Conservation (phyloP, 1,140 invertebrate genomes). For the Drosophila nigrodunni region DNA sequence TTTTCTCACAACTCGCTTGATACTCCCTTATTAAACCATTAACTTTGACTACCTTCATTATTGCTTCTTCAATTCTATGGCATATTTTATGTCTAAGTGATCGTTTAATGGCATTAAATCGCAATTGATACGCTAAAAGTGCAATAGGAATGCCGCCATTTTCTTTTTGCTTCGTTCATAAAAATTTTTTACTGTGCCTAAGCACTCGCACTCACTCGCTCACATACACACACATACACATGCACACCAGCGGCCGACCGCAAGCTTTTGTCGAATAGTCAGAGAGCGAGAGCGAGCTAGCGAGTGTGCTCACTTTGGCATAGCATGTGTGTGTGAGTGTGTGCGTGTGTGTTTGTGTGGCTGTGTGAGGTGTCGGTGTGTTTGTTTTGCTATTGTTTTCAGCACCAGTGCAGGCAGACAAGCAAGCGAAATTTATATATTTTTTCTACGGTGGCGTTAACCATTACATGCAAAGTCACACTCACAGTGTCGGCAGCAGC, state of each 20-base stretch:
- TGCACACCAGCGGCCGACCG: constrained; percentile 33
- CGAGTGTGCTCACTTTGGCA: constrained; percentile 25
- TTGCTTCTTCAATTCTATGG: not conserved
- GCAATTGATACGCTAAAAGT: constrained; percentile 42
- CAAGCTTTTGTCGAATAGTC: constrained; percentile 42
- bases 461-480: constrained; percentile 80
- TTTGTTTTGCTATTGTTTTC: constrained; percentile 72
- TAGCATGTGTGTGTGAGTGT: not conserved
- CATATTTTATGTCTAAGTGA: constrained; percentile 14
- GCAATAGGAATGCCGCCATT: constrained; percentile 66
- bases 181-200: constrained; percentile 73
- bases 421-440: constrained; percentile 40
- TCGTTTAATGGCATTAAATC: constrained; percentile 23
- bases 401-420: constrained; percentile 46
- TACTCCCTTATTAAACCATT: not conserved
- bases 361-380: constrained; percentile 33
- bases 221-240: constrained; percentile 20
- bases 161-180: constrained; percentile 69
- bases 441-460: constrained; percentile 65
- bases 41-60: not conserved
- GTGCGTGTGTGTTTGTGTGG: constrained; percentile 20
- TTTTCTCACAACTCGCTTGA: not conserved
- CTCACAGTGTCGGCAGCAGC: constrained; percentile 49
- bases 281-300: constrained; percentile 4
- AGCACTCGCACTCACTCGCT: constrained; percentile 39